Evolutionary conservation across 2,888 invertebrate genomes (phyloP), one percentile per base, ranked within the genome.

Genomic region (Tachystola acroxantha): DNA sequence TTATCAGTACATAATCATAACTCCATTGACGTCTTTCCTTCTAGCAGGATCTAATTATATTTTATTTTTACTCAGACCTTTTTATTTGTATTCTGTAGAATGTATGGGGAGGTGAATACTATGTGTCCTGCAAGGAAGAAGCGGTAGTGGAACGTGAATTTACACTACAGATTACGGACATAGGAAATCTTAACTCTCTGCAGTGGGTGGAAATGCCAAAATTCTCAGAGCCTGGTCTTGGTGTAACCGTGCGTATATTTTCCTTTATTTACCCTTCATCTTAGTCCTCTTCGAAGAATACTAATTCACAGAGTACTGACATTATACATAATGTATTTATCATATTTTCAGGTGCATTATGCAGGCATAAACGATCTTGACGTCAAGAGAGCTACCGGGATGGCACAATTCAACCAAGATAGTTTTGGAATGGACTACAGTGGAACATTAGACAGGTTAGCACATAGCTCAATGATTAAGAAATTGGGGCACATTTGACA

Each of bases 391-490:
- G 61, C 63, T 6, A 48, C 46, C 2, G 63, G 61, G 11, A 34
- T 50, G 0, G 32, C 50, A 9, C 20, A 46, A 2, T 25, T 43
- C 4, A 40, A 36, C 5, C n/a, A 37, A 14, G 19, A 31, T n/a
- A 33, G 41, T 14, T 67, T 53, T 31, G 71, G 68, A 20, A 67
- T 70, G 59, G 74, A 75, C 29, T 78, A 68, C 37, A 74, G 77
- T 38, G 77, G 77, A n/a, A 45, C 50, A 2, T 68, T 65, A 10
- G 45, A 58, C 7, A 57, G 50, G 74, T 73, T 16, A 16, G 16
- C 6, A n/a, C n/a, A n/a, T n/a, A n/a, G n/a, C n/a, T n/a, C n/a
- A n/a, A n/a, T n/a, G n/a, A n/a, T n/a, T n/a, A n/a, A n/a, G n/a
- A n/a, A n/a, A n/a, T n/a, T n/a, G n/a, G n/a, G n/a, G n/a, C n/a